Evolutionary conservation across 37 sponge, comb jelly and placozoan species (phyloP).

Genomic region (Chondrosia reniformis): DNA sequence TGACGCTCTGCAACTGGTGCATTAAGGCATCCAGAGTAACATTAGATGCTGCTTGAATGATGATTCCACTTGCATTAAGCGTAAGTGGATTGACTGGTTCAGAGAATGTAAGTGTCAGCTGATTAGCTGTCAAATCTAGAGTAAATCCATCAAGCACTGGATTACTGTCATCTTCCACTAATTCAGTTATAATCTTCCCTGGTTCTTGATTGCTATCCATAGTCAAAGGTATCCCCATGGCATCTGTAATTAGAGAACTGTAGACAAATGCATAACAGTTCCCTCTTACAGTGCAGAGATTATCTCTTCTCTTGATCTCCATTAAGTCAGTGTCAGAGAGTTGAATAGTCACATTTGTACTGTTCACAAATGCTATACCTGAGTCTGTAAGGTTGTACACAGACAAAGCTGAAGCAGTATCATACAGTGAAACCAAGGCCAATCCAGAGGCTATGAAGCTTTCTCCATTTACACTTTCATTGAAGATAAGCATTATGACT

Average conservation of each 20-base stretch:
- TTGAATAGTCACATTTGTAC: slow-evolving; percentile 32
- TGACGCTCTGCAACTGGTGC: slow-evolving; percentile 53
- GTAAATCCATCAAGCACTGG: slow-evolving; percentile 49
- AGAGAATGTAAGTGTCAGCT: slow-evolving; percentile 65
- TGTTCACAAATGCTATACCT: too few species aligned
- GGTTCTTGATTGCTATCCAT: slow-evolving; percentile 50
- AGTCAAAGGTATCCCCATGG: slow-evolving; percentile 37
- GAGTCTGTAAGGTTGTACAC: too few species aligned
- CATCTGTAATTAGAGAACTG: slow-evolving; percentile 44
- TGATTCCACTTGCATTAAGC: slow-evolving; percentile 63
- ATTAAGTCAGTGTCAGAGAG: slow-evolving; percentile 60
- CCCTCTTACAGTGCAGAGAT: slow-evolving; percentile 62
- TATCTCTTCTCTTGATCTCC: slow-evolving; percentile 35
- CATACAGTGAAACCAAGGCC: slow-evolving; percentile 72
- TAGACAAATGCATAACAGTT: slow-evolving; percentile 70
- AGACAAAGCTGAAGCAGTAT: not conserved
- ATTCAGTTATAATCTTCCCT: slow-evolving; percentile 61
- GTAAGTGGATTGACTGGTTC: slow-evolving; percentile 74
- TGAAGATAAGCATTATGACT: slow-evolving; percentile 55
- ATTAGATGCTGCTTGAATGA: slow-evolving; percentile 61
- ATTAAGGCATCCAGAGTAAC: slow-evolving; percentile 15
- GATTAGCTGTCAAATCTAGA: slow-evolving; percentile 53
- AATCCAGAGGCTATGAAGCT: slow-evolving; percentile 57
- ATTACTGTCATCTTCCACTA: slow-evolving; percentile 60
- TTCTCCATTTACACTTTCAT: slow-evolving; percentile 64